Evolutionary conservation across 2,113 vertebrate genomes (phyloP).

Genomic region (Atherinomorus stipes): DNA sequence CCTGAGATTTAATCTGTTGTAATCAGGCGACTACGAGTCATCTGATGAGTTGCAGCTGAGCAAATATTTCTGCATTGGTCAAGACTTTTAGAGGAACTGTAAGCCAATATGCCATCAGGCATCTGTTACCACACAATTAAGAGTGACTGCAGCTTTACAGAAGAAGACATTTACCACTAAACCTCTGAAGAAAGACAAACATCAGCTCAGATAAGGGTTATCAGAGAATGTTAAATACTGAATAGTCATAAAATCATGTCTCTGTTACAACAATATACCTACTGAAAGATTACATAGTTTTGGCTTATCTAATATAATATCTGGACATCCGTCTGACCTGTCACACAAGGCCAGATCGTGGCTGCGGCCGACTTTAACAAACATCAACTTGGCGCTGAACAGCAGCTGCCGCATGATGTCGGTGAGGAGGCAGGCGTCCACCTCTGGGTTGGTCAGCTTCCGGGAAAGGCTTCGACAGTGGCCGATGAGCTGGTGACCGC

Average conservation of each 20-base stretch:
- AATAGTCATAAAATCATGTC: too few relatives aligned
- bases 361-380: slow-evolving; percentile 92
- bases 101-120: background rate
- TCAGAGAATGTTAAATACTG: too few relatives aligned
- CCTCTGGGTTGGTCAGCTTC: slow-evolving; percentile 94
- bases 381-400: slow-evolving; percentile 99
- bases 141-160: background rate
- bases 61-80: background rate
- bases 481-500: slow-evolving; percentile 92
- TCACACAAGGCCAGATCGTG: slow-evolving; percentile 95
- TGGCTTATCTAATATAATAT: too few relatives aligned
- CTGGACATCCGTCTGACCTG: slow-evolving; percentile 83
- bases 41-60: too few relatives aligned
- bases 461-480: slow-evolving; percentile 91
- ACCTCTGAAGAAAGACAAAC: too few relatives aligned
- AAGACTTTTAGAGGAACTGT: background rate
- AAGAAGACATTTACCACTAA: too few relatives aligned
- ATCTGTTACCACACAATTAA: background rate
- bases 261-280: too few relatives aligned
- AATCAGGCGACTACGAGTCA: too few relatives aligned
- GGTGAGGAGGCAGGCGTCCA: slow-evolving; percentile 93
- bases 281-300: too few relatives aligned
- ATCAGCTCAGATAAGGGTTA: too few relatives aligned
- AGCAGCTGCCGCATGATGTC: slow-evolving; percentile 96
- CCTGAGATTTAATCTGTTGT: too few relatives aligned